A percentile compares a stretch with the other conserved stretches of the same genome.
These are phyloP conservation scores for Astyanax mexicanus DNA, from an alignment of 2,797 vertebrate species.

Conservation along the genomic window DNA sequence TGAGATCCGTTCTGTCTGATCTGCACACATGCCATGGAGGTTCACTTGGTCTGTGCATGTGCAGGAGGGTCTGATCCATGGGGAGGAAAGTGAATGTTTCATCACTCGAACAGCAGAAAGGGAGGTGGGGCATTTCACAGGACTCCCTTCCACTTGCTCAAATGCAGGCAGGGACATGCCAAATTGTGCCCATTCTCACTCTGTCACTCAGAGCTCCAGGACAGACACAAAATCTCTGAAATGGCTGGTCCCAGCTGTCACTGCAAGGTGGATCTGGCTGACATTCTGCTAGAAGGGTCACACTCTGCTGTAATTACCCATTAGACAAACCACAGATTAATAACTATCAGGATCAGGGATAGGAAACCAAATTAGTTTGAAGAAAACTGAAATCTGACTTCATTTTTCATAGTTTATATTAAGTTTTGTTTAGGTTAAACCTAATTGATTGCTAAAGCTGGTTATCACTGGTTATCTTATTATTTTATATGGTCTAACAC, in stretches of 20 bases:
- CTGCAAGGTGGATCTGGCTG: background rate
- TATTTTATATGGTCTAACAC: no score
- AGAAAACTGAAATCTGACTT: no score
- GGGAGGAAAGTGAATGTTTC: background rate
- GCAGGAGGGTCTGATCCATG: slow-evolving; percentile 17
- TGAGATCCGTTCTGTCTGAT: slow-evolving; percentile 29
- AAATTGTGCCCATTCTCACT: slow-evolving; percentile 31
- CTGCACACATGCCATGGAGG: slow-evolving; percentile 45
- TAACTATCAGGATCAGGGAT: no score
- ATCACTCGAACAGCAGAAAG: slow-evolving; percentile 32
- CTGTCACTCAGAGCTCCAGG: background rate
- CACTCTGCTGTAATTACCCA: background rate
- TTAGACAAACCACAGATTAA: background rate
- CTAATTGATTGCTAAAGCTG: no score
- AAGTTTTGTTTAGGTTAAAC: no score
- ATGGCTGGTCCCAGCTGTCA: background rate
- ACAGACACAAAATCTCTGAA: slow-evolving; percentile 6
- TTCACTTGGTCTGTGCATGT: slow-evolving; percentile 35
- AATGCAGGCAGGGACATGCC: slow-evolving; percentile 51
- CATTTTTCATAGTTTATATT: background rate
- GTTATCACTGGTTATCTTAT: no score
- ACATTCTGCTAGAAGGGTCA: slow-evolving; percentile 34
- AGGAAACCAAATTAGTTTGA: background rate
- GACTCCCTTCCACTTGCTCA: slow-evolving; percentile 26
- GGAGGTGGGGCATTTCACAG: slow-evolving; percentile 31